A percentile compares a stretch with the other conserved stretches of the same genome.
phyloP scores from a whole-genome alignment of 2,888 invertebrate genomes.

The Leptodirus hochenwartii region DNA sequence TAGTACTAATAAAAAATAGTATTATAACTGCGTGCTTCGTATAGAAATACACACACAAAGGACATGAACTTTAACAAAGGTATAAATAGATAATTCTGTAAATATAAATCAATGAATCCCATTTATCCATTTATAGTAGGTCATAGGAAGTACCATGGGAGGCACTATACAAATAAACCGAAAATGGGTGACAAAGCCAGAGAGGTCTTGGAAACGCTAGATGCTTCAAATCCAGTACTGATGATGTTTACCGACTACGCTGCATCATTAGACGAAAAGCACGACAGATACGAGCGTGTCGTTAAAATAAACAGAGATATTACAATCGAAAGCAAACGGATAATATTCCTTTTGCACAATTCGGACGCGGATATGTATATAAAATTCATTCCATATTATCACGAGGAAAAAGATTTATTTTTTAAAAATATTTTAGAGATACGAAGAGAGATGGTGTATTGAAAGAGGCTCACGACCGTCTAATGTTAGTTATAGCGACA shows the following conservation, averaged over 20 bases:
- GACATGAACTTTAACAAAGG: too few relatives aligned
- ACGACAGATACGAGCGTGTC: conserved; percentile 69
- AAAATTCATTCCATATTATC: conserved; percentile 2
- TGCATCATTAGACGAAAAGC: conserved; percentile 49
- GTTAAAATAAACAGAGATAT: conserved; percentile 68
- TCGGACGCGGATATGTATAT: conserved; percentile 30
- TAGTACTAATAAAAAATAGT: too few relatives aligned
- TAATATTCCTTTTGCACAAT: conserved; percentile 73
- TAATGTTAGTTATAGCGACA: conserved; percentile 40
- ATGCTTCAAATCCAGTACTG: conserved; percentile 33
- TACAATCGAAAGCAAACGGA: conserved; percentile 78
- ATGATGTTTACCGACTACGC: conserved; percentile 46
- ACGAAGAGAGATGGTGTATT: conserved; percentile 35
- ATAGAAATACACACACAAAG: too few relatives aligned
- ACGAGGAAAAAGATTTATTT: conserved; percentile 4
- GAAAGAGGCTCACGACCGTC: conserved; percentile 43
- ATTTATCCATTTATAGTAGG: too few relatives aligned
- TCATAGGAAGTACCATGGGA: too few relatives aligned
- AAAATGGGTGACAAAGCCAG: too few relatives aligned
- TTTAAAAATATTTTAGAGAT: conserved; percentile 25
- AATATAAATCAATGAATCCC: too few relatives aligned
- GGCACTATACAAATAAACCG: too few relatives aligned
- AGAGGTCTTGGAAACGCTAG: conserved; percentile 27
- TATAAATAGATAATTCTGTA: too few relatives aligned
- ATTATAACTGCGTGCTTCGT: too few relatives aligned